Base-by-base conservation (phyloP, 2,888 invertebrate genomes). In the Tetranychus piercei region DNA sequence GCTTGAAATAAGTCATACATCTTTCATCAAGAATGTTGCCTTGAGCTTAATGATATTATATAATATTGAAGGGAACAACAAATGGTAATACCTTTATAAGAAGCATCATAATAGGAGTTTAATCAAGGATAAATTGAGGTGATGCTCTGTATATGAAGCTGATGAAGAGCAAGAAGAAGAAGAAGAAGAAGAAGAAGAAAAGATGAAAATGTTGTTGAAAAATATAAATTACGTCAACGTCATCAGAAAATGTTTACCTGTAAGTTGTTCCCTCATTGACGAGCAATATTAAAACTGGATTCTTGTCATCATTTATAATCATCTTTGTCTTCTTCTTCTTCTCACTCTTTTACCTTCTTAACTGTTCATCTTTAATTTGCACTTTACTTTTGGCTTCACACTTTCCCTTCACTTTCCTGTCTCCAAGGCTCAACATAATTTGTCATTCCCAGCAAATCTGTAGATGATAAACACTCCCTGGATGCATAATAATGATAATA, bases 291-390 rank as follows among this genome's bases (percentile, higher is more conserved):
- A 55, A 55, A 55, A 15, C 3, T 34, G 34, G 5, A 34, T 6
- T 55, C 2, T 6, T 15, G 55, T 55, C 55, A 9, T 55, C 15
- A 55, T 69, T 15, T 67, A n/a, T 67, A 6, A 20, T 67, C 67
- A 67, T 15, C 67, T 8, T 22, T 67, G 6, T n/a, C 67, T 7
- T 6, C 15, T 18, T 67, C 67, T 67, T 15, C 15, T 18, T 20
- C 22, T n/a, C 3, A 18, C 34, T 69, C 34, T 23, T n/a, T 23
- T n/a, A 2, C 69, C n/a, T n/a, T 69, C 69, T 69, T 34, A 34
- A 18, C 34, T 69, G 15, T 23, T 69, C 69, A 23, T 69, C 69
- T 69, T 69, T n/a, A 9, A 69, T n/a, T 69, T 69, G 8, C n/a
- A 23, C 34, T 69, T 69, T 18, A 18, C 20, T 65, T 65, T n/a